phyloP scores from a whole-genome alignment of 2,113 vertebrate genomes.

The Tragulus kanchil region DNA sequence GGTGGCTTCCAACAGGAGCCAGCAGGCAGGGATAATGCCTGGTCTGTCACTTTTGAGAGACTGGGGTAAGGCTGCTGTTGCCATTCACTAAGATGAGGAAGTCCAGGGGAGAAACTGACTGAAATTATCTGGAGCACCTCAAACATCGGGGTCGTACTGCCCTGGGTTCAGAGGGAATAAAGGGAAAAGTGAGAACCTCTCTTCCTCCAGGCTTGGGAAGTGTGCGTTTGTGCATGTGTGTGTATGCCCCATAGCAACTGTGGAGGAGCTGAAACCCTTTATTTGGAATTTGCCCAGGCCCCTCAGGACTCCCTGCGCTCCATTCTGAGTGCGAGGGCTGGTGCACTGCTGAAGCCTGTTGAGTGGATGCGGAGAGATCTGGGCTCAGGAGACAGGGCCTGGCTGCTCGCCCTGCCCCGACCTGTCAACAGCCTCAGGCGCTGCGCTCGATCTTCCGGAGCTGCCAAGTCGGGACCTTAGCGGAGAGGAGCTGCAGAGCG shows the following conservation, averaged over 20 bases:
- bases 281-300: not conserved
- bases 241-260: not conserved
- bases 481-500: not conserved
- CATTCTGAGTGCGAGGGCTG: no score
- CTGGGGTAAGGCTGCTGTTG: not conserved
- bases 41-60: not conserved
- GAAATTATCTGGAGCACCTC: not conserved
- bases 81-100: not conserved
- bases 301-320: no score
- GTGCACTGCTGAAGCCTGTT: no score
- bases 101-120: not conserved
- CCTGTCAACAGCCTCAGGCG: not conserved
- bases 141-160: not conserved
- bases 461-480: not conserved
- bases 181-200: not conserved
- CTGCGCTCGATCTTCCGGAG: not conserved
- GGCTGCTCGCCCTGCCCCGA: not conserved
- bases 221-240: not conserved
- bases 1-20: not conserved
- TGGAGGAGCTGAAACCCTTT: not conserved
- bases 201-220: not conserved
- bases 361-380: no score
- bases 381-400: not conserved
- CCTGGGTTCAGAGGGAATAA: not conserved
- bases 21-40: not conserved